Percentiles rank a stretch among this genome's conserved stretches.
phyloP scores from a whole-genome alignment of 1,140 invertebrate genomes.

The Euura lappo region DNA sequence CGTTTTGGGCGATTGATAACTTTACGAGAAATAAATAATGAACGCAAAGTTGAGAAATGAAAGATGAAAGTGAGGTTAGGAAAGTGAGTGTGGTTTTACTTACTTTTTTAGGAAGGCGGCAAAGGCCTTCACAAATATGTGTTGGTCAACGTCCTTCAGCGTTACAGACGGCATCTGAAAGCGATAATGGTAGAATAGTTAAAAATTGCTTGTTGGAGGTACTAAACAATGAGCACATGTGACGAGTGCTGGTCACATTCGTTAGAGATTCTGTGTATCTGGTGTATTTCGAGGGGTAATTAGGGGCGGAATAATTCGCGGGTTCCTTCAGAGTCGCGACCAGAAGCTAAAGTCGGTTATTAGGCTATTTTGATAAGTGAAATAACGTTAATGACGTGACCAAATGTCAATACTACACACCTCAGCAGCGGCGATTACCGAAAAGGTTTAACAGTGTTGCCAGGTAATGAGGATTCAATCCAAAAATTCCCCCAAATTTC shows the following conservation, averaged over 20 bases:
- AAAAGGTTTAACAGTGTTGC: conserved; percentile 31
- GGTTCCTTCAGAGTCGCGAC: too few species aligned
- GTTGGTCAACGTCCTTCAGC: conserved; percentile 98
- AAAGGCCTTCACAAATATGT: conserved; percentile 94
- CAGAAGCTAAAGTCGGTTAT: background rate
- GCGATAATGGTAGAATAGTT: conserved; percentile 29
- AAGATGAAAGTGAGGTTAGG: too few species aligned
- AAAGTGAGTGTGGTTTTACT: conserved; percentile 64
- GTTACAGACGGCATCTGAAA: conserved; percentile 86
- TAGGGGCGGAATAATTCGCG: background rate
- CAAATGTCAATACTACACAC: conserved; percentile 22
- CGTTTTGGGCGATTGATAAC: too few species aligned
- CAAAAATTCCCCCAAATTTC: too few species aligned
- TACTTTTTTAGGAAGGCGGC: conserved; percentile 97
- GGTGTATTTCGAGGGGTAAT: background rate
- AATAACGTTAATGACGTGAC: conserved; percentile 8
- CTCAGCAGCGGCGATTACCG: conserved; percentile 23
- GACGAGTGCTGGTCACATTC: conserved; percentile 1
- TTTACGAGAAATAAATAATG: too few species aligned
- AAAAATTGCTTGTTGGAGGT: conserved; percentile 13
- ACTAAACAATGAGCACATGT: conserved; percentile 12
- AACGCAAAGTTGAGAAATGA: too few species aligned
- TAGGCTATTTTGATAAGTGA: background rate
- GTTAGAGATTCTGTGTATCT: background rate
- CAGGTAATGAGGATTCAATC: conserved; percentile 1